phyloP scores from a whole-genome alignment of 2,888 invertebrate genomes.

The Hipparchia semele region DNA sequence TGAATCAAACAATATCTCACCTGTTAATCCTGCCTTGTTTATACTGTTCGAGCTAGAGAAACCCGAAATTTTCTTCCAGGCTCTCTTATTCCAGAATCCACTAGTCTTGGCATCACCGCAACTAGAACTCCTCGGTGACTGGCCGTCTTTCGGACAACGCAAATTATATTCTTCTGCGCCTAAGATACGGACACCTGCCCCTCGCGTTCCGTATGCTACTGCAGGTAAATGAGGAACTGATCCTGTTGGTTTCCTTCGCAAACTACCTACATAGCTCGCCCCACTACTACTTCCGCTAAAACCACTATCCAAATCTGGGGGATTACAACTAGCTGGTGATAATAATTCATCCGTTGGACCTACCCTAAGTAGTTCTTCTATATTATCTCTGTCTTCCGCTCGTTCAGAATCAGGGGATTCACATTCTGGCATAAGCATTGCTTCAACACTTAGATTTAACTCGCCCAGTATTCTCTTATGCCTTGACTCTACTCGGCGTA shows the following conservation, averaged over 20 bases:
- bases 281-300: constrained; percentile 93
- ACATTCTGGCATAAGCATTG: constrained; percentile 94
- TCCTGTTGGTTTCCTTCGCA: constrained; percentile 82
- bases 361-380: constrained; percentile 86
- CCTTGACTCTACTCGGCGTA: constrained; percentile 91
- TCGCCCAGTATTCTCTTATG: constrained; percentile 93
- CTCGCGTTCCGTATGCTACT: constrained; percentile 78
- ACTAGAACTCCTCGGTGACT: constrained; percentile 76
- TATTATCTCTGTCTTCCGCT: constrained; percentile 84
- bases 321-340: constrained; percentile 86
- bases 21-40: constrained; percentile 85
- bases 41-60: constrained; percentile 88
- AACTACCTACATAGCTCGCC: constrained; percentile 90
- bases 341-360: constrained; percentile 88
- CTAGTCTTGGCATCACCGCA: constrained; percentile 78
- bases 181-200: constrained; percentile 76
- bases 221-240: constrained; percentile 79
- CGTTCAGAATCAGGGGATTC: constrained; percentile 86
- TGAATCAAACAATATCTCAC: constrained; percentile 73
- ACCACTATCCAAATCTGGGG: constrained; percentile 90
- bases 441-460: constrained; percentile 93
- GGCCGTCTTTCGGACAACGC: constrained; percentile 67
- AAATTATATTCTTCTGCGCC: constrained; percentile 72
- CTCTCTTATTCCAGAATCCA: constrained; percentile 89
- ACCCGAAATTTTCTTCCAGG: constrained; percentile 90